Conservation (phyloP, 2,113 vertebrate species). For the Oryzias curvinotus region DNA sequence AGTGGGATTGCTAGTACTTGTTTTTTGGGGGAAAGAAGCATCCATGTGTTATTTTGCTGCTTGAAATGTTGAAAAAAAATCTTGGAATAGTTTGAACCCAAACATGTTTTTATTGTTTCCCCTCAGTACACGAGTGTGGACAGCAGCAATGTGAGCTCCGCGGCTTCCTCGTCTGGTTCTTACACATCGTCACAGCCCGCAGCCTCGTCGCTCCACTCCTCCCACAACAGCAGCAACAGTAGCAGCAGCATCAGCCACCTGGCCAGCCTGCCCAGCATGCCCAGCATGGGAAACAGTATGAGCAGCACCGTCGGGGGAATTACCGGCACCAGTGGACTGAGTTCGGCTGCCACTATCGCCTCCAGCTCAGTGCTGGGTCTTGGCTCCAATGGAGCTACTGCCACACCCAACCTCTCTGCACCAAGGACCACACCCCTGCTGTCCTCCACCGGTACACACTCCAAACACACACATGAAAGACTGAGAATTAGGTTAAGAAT, state of each 20-base stretch:
- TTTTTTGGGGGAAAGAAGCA: too few species aligned
- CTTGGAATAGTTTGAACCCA: too few species aligned
- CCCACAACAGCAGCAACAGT: constrained; percentile 73
- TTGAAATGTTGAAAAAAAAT: not conserved
- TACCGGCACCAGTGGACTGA: constrained; percentile 69
- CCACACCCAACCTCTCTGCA: constrained; percentile 76
- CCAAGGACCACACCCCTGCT: constrained; percentile 81
- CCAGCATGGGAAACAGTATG: constrained; percentile 57
- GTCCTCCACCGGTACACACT: constrained; percentile 80
- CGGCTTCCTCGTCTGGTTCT: constrained; percentile 82
- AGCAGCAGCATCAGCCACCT: constrained; percentile 71
- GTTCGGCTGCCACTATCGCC: constrained; percentile 65
- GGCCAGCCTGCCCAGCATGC: constrained; percentile 55
- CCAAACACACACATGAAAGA: not conserved
- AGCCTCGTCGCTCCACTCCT: constrained; percentile 60
- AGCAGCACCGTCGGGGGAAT: constrained; percentile 54
- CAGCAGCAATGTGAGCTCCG: constrained; percentile 73
- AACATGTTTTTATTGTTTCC: not conserved
- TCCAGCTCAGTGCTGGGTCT: constrained; percentile 80
- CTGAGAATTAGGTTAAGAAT: too few species aligned
- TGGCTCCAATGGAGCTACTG: constrained; percentile 79
- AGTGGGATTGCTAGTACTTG: not conserved
- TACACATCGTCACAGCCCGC: constrained; percentile 78
- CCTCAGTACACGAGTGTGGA: constrained; percentile 86
- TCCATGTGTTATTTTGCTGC: not conserved